Conservation (phyloP, 2,797 vertebrate species). For the Steatocranus sp. region DNA sequence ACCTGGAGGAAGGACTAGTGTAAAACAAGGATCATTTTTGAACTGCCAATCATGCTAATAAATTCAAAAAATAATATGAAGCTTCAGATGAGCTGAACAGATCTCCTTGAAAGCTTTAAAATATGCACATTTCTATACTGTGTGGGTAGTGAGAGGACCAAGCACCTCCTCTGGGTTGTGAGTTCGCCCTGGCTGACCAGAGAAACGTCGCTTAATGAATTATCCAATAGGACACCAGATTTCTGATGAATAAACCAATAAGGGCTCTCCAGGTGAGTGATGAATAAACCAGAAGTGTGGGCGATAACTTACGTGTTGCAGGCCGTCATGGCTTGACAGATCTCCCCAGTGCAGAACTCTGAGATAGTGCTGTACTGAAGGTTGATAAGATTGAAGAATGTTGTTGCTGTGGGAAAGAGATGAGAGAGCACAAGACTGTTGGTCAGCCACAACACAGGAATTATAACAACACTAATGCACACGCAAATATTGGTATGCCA, state of each 20-base stretch:
- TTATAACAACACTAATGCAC: not conserved
- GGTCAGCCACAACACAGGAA: not conserved
- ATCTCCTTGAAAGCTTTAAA: not conserved
- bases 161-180: not conserved
- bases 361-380: conserved; percentile 99
- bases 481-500: not conserved
- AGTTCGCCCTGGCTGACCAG: not conserved
- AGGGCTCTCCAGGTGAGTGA: not conserved
- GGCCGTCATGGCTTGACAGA: conserved; percentile 95
- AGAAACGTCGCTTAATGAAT: conserved; percentile 7
- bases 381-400: conserved; percentile 99
- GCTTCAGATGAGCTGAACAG: not conserved
- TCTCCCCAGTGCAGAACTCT: conserved; percentile 98
- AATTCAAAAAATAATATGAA: not conserved
- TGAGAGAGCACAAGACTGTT: not conserved
- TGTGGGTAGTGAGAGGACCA: not conserved
- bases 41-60: not conserved
- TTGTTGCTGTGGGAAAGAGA: conserved; percentile 83
- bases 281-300: conserved; percentile 29
- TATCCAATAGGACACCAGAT: conserved; percentile 20
- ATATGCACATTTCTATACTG: not conserved
- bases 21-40: not conserved
- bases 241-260: conserved; percentile 43
- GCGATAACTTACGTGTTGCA: conserved; percentile 91
- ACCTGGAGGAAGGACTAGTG: not conserved